Conservation (phyloP, 2,888 invertebrate genomes). For the Eupeodes luniger region DNA sequence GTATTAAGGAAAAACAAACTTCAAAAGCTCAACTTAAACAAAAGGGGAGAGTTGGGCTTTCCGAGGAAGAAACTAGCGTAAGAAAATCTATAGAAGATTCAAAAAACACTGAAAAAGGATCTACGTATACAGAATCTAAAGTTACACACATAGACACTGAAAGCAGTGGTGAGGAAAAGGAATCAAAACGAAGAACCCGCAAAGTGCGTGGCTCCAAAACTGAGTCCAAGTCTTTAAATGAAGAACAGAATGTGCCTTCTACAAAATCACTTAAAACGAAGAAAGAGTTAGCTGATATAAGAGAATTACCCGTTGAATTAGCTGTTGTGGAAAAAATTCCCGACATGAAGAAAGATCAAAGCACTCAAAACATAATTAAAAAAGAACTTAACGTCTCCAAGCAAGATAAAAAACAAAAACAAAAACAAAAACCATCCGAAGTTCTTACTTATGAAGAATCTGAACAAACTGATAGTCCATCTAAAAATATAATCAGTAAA, state of each 20-base stretch:
- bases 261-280: slow-evolving; percentile 23
- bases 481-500: slow-evolving; percentile 46
- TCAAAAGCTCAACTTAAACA: slow-evolving; percentile 49
- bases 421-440: not conserved
- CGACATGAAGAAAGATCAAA: slow-evolving; percentile 5
- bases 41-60: slow-evolving; percentile 64
- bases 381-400: not conserved
- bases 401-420: not conserved
- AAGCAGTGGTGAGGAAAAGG: slow-evolving; percentile 82
- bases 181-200: slow-evolving; percentile 79
- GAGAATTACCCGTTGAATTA: not conserved
- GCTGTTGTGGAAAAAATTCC: not conserved
- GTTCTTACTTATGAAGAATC: not conserved
- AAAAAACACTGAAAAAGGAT: slow-evolving; percentile 17
- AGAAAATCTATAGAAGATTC: slow-evolving; percentile 26
- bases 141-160: not conserved
- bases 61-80: slow-evolving; percentile 20
- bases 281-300: not conserved
- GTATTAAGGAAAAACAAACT: slow-evolving; percentile 53
- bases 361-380: not conserved
- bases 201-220: slow-evolving; percentile 32
- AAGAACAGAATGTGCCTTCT: not conserved
- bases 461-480: slow-evolving; percentile 20
- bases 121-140: slow-evolving; percentile 15
- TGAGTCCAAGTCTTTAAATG: slow-evolving; percentile 44